phyloP scores from a whole-genome alignment of 2,888 invertebrate species.

The Notodonta ziczac region DNA sequence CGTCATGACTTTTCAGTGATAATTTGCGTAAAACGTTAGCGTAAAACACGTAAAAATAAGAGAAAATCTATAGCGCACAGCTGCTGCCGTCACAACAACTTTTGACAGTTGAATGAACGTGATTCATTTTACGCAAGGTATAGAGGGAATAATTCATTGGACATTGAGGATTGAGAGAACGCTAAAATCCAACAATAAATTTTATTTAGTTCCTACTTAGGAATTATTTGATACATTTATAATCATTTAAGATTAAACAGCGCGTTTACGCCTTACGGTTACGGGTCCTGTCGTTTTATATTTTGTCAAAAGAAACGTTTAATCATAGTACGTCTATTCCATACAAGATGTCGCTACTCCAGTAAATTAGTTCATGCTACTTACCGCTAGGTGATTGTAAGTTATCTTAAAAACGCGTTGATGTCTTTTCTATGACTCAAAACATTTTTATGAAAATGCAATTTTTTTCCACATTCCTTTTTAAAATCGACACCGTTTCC shows the following conservation, averaged over 20 bases:
- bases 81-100: conserved; percentile 3
- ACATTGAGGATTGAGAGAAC: no score
- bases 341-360: conserved; percentile 25
- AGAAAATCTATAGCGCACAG: background rate
- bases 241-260: no score
- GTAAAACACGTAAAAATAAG: background rate
- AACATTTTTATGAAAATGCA: no score
- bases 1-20: conserved; percentile 43
- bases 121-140: background rate
- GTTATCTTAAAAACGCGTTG: conserved; percentile 18
- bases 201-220: no score
- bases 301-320: conserved; percentile 18
- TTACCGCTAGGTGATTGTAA: background rate
- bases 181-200: background rate
- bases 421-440: conserved; percentile 26
- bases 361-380: background rate
- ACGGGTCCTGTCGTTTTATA: no score
- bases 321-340: conserved; percentile 8
- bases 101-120: background rate
- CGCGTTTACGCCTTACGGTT: no score
- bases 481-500: no score
- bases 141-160: background rate
- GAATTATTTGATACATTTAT: no score
- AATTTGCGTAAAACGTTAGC: conserved; percentile 11
- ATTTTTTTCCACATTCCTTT: no score